Conservation (phyloP, 2,113 vertebrate genomes). For the Callorhinus ursinus region DNA sequence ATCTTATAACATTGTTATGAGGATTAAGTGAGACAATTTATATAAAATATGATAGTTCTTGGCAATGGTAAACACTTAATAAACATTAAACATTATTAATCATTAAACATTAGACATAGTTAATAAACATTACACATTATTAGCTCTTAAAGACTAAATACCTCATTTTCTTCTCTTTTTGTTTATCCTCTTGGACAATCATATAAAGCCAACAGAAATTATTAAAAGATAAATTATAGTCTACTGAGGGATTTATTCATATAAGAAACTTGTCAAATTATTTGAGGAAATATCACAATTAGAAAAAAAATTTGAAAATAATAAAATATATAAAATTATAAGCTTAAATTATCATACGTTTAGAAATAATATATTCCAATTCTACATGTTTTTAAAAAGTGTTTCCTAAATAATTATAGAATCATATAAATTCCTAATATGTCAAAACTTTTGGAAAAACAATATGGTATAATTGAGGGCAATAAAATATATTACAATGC, state of each 20-base stretch:
- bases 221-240: background rate
- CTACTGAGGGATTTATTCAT: background rate
- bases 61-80: background rate
- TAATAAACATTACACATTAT: background rate
- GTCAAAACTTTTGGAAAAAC: background rate
- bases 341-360: background rate
- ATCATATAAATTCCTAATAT: background rate
- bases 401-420: background rate
- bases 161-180: background rate
- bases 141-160: background rate
- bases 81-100: background rate
- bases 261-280: background rate
- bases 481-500: background rate
- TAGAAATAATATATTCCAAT: background rate
- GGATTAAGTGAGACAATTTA: background rate
- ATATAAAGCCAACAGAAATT: background rate
- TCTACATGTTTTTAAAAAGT: background rate
- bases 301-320: background rate
- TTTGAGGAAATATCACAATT: background rate
- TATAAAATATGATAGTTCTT: background rate
- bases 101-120: background rate
- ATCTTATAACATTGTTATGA: background rate
- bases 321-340: background rate
- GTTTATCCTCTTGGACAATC: background rate
- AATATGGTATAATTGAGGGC: background rate